These are phyloP conservation scores for Paramormyrops hopkinsi DNA, from an alignment of 2,797 vertebrate species.

Conservation along the genomic window DNA sequence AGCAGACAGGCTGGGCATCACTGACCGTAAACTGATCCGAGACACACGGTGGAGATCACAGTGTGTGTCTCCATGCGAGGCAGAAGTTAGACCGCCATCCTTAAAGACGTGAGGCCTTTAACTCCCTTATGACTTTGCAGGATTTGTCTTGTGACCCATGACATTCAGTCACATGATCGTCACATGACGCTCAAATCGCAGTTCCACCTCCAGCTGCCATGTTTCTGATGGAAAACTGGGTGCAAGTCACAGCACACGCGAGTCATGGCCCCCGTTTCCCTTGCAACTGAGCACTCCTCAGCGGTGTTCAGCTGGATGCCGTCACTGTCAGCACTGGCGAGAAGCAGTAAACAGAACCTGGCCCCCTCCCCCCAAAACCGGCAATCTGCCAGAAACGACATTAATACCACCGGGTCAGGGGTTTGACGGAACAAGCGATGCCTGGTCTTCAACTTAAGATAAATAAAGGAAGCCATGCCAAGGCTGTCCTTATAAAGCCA, in stretches of 20 bases:
- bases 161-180: conserved; percentile 37
- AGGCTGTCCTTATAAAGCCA: background rate
- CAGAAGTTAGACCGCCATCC: background rate
- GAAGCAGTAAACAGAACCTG: background rate
- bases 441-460: background rate
- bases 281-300: background rate
- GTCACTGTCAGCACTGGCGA: background rate
- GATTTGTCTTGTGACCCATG: conserved; percentile 9
- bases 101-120: background rate
- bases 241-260: conserved; percentile 16
- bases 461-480: background rate
- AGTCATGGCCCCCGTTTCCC: background rate
- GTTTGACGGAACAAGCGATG: background rate
- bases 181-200: conserved; percentile 32
- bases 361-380: background rate
- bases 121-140: background rate
- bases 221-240: conserved; percentile 30
- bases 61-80: background rate
- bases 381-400: background rate
- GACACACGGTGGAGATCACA: background rate
- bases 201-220: conserved; percentile 21
- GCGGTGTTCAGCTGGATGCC: background rate
- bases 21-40: background rate
- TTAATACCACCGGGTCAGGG: background rate
- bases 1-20: background rate